phyloP scores from a whole-genome alignment of 2,797 vertebrate species.

The Falco cherrug region DNA sequence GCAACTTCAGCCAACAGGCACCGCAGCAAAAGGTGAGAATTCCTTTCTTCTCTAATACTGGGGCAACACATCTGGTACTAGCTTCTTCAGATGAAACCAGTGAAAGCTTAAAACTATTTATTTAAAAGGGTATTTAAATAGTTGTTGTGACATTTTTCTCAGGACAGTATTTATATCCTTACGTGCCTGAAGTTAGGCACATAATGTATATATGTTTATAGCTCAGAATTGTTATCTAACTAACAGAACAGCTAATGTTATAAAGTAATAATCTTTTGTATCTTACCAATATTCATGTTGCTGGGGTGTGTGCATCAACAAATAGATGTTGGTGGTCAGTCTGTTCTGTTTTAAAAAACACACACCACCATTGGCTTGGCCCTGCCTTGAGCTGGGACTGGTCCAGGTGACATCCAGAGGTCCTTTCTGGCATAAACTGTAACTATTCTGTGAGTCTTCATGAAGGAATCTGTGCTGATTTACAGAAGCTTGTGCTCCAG shows the following conservation, averaged over 20 bases:
- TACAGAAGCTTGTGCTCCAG: background rate
- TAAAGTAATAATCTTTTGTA: background rate
- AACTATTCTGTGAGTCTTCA: background rate
- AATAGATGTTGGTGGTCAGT: background rate
- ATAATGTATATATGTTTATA: accelerated
- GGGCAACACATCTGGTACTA: background rate
- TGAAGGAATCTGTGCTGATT: background rate
- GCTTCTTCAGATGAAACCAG: background rate
- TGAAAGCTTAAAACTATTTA: background rate
- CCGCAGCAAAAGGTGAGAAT: constrained; percentile 22
- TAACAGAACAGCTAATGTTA: background rate
- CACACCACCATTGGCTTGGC: background rate
- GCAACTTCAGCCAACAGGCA: background rate
- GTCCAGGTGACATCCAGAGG: background rate
- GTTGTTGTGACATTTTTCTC: background rate
- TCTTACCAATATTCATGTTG: background rate
- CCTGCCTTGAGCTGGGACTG: background rate
- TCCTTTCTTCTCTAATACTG: background rate
- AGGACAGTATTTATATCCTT: background rate
- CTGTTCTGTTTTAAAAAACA: background rate
- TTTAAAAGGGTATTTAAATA: background rate
- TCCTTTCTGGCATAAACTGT: background rate
- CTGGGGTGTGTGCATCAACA: background rate
- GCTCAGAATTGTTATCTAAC: background rate
- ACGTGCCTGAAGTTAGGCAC: background rate